Conservation (phyloP, 2,888 invertebrate genomes). For the Invenusta paracnida region DNA sequence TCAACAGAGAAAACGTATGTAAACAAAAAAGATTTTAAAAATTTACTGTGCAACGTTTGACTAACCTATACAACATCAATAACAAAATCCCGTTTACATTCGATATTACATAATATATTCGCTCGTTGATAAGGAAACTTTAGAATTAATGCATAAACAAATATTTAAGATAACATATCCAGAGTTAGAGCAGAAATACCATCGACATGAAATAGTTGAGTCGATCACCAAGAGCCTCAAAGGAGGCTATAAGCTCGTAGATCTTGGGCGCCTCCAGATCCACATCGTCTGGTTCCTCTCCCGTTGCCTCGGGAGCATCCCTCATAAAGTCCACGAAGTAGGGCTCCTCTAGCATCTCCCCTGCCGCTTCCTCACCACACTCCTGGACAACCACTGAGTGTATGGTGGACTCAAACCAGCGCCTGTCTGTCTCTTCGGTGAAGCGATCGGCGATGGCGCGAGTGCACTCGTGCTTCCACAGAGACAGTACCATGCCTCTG, state of each 20-base stretch:
- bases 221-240: too few relatives aligned
- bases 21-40: too few relatives aligned
- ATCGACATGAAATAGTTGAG: too few relatives aligned
- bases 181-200: too few relatives aligned
- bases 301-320: conserved; percentile 89
- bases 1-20: too few relatives aligned
- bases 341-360: conserved; percentile 73
- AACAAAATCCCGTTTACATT: too few relatives aligned
- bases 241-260: conserved; percentile 71
- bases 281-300: conserved; percentile 87
- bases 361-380: conserved; percentile 63
- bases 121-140: too few relatives aligned
- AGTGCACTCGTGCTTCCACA: conserved; percentile 91
- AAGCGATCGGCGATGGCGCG: conserved; percentile 66
- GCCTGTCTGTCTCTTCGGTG: conserved; percentile 61
- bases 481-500: conserved; percentile 74
- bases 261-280: conserved; percentile 92
- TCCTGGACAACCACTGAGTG: conserved; percentile 70
- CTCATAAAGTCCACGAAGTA: conserved; percentile 94
- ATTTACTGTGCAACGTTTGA: too few relatives aligned
- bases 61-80: too few relatives aligned
- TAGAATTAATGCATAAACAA: too few relatives aligned
- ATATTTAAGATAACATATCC: too few relatives aligned
- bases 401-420: conserved; percentile 76
- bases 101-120: too few relatives aligned